Evolutionary conservation across 2,888 invertebrate genomes (phyloP).

Genomic region (Ochlodes sylvanus): DNA sequence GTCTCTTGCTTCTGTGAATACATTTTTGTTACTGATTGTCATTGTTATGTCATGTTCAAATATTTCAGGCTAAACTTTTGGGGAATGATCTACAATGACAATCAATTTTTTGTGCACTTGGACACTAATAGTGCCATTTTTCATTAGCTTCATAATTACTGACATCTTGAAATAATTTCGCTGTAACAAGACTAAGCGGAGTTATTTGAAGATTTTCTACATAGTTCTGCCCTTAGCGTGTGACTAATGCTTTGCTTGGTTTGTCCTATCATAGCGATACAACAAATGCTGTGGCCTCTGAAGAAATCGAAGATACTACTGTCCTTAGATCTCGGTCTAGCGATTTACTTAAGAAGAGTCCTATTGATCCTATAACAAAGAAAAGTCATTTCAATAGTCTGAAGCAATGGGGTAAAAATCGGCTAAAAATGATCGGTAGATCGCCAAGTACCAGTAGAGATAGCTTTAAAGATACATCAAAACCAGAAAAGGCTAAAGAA

Average conservation of each 20-base stretch:
- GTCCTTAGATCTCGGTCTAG: slow-evolving; percentile 90
- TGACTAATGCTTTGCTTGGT: slow-evolving; percentile 86
- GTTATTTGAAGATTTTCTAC: slow-evolving; percentile 66
- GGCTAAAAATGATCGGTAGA: slow-evolving; percentile 90
- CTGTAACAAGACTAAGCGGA: slow-evolving; percentile 78
- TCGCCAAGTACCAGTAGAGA: slow-evolving; percentile 84
- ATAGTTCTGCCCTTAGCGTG: slow-evolving; percentile 81
- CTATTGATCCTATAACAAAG: slow-evolving; percentile 82
- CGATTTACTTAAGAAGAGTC: slow-evolving; percentile 89
- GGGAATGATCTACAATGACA: slow-evolving; percentile 64
- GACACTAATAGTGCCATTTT: slow-evolving; percentile 82
- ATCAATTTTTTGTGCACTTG: slow-evolving; percentile 77
- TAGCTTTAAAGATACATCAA: slow-evolving; percentile 72
- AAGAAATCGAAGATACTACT: slow-evolving; percentile 81
- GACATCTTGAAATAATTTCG: slow-evolving; percentile 65
- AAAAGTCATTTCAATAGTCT: slow-evolving; percentile 91
- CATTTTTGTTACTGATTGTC: slow-evolving; percentile 76
- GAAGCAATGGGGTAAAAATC: slow-evolving; percentile 93
- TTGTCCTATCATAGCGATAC: slow-evolving; percentile 84
- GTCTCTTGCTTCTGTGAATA: slow-evolving; percentile 82
- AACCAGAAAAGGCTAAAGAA: slow-evolving; percentile 72
- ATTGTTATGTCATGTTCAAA: slow-evolving; percentile 59
- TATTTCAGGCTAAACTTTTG: slow-evolving; percentile 41
- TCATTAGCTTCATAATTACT: slow-evolving; percentile 82
- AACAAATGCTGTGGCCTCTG: slow-evolving; percentile 81